Evolutionary conservation across 2,888 invertebrate species (phyloP).

Genomic region (Alitta virens): DNA sequence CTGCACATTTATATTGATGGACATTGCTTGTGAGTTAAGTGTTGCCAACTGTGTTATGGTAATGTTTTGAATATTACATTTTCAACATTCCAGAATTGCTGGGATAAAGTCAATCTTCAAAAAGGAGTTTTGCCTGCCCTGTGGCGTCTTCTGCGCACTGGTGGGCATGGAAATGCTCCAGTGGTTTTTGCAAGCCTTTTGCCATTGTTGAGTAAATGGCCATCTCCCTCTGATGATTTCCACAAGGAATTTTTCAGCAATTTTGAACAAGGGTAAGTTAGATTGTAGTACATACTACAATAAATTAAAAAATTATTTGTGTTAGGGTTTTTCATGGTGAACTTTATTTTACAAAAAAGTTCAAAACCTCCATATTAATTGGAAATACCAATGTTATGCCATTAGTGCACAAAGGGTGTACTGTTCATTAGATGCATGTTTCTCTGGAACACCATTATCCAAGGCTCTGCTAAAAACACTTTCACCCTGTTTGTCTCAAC

Average conservation of each 20-base stretch:
- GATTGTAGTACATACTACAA: no score
- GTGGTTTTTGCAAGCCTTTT: constrained; percentile 73
- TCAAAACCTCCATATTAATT: no score
- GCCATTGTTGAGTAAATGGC: constrained; percentile 67
- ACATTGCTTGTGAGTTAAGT: background rate
- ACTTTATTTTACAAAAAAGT: no score
- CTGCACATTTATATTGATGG: background rate
- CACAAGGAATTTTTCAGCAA: constrained; percentile 67
- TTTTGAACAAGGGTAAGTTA: constrained; percentile 69
- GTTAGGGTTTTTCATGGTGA: no score
- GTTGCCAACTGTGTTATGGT: no score
- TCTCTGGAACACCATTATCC: no score
- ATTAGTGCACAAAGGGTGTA: no score
- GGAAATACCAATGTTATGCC: no score
- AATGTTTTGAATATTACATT: background rate
- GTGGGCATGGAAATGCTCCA: constrained; percentile 75
- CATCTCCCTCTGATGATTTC: constrained; percentile 31
- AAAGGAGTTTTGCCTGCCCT: constrained; percentile 74
- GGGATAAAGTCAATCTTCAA: constrained; percentile 69
- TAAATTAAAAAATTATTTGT: no score
- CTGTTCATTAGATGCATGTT: no score
- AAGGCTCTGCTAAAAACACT: no score
- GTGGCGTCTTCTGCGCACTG: constrained; percentile 67
- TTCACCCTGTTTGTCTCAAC: no score
- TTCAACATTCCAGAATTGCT: constrained; percentile 66